Evolutionary conservation across 2,888 invertebrate species (phyloP), one percentile per base, ranked within the genome.

Genomic region (Oegoconia quadripuncta): DNA sequence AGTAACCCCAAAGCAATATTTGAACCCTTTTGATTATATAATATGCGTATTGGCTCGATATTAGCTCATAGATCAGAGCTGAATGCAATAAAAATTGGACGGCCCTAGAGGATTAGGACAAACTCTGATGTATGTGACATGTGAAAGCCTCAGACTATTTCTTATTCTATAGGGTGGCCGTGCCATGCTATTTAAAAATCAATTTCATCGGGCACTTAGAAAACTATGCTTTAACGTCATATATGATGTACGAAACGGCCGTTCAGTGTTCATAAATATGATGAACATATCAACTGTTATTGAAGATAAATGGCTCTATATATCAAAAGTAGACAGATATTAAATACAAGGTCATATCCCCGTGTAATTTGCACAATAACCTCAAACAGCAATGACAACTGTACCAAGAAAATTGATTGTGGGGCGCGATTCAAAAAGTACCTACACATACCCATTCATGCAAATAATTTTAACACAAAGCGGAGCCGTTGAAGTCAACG

Each of bases 41-140:
- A 67, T 76, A 67, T n/a, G n/a, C n/a, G n/a, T 77, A 78, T 75
- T 70, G 74, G 68, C 60, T 60, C 71, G 67, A 77, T 83, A 84
- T 80, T 79, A 74, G 59, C 49, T 68, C 68, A 69, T 82, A 76
- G 59, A 80, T 84, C 83, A 84, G 75, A 74, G 71, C 65, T 66
- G 69, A 73, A 70, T 54, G 79, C 76, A 86, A 86, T 86, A 86
- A 86, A 81, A 83, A 79, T 77, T 69, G 77, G 67, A 73, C 64
- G 72, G 75, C 80, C 83, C 79, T 51, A 59, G 64, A 69, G 82
- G 82, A 83, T 86, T 82, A 82, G 73, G 69, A 64, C 73, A 79
- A 82, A 82, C 78, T 74, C 79, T 83, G 83, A 84, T 76, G 66
- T 74, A 86, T 83, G 86, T 75, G 86, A 81, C 83, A 72, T 54